A percentile compares a stretch with the other conserved stretches of the same genome.
These are phyloP conservation scores for Physeter macrocephalus DNA, from an alignment of 2,113 vertebrate genomes.

Conservation along the genomic window DNA sequence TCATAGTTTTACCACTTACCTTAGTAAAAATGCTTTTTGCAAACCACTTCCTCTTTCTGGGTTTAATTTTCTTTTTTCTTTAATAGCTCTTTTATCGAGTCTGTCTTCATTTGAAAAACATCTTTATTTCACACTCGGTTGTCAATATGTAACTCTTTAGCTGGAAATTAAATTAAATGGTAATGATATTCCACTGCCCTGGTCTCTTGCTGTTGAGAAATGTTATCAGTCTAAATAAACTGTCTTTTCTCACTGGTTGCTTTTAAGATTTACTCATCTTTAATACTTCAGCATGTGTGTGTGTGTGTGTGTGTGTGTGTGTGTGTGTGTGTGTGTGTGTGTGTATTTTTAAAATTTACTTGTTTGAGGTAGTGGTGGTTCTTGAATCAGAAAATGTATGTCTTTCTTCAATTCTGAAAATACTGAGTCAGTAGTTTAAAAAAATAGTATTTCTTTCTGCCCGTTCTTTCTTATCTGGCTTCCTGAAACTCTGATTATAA, in stretches of 20 bases:
- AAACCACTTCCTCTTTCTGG: neutral
- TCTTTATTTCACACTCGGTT: neutral
- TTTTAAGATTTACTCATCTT: constrained; percentile 16
- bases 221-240: neutral
- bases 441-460: neutral
- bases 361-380: neutral
- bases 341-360: neutral
- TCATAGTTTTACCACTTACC: neutral
- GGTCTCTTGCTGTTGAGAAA: neutral
- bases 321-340: neutral
- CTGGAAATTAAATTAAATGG: neutral
- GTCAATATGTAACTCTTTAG: neutral
- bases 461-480: neutral
- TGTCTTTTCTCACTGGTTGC: neutral
- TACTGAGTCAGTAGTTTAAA: neutral
- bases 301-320: neutral
- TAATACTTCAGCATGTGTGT: neutral
- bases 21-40: neutral
- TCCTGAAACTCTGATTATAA: neutral
- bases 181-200: neutral
- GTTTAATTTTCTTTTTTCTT: constrained; percentile 18
- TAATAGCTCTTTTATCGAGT: neutral
- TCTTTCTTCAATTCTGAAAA: constrained; percentile 4
- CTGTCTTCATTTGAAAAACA: neutral
- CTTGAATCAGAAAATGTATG: neutral